Evolutionary conservation across 2,797 vertebrate genomes (phyloP), one percentile per base, ranked within the genome.

Genomic region (Sebastes minor): DNA sequence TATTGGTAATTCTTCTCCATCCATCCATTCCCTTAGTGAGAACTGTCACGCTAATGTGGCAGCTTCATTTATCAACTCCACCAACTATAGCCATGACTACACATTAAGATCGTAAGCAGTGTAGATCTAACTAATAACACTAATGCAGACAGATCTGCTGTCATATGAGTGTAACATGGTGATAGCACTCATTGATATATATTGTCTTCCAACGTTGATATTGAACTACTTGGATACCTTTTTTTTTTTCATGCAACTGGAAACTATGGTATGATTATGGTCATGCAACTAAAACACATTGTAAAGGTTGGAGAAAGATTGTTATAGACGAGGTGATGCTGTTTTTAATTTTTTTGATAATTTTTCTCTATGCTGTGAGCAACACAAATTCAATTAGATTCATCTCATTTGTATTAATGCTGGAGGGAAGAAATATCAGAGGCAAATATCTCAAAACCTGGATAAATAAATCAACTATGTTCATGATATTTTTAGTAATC

Each of bases 21-120:
- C 56, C 69, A 60, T 72, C 25, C 33, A 59, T 23, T 28, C 32
- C 30, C 68, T 11, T 18, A 57, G 22, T 38, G 53, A 71, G 32
- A 28, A n/a, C 68, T 28, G 33, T 42, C 33, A 59, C 13, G 23
- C 55, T 57, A 59, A 57, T 59, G 68, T 59, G 16, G 55, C 55
- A n/a, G 53, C 55, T 59, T 59, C 68, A 71, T 71, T 59, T n/a
- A 59, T 71, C 57, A 72, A 22, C 35, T 71, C 16, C 35, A 60
- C 11, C n/a, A 61, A 49, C 8, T 46, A 42, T 42, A 49, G 14
- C 35, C 70, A 49, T 49, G 5, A 32, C 70, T 16, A 49, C 57
- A 49, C 38, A 49, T 61, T 32, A 49, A 32, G 38, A 72, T 18
- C 5, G 13, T 5, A 20, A 35, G 32, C 53, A 70, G 14, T 14